Evolutionary conservation across 64 coral and sea anemone species (phyloP).

Genomic region (Catalaphyllia jardinei): DNA sequence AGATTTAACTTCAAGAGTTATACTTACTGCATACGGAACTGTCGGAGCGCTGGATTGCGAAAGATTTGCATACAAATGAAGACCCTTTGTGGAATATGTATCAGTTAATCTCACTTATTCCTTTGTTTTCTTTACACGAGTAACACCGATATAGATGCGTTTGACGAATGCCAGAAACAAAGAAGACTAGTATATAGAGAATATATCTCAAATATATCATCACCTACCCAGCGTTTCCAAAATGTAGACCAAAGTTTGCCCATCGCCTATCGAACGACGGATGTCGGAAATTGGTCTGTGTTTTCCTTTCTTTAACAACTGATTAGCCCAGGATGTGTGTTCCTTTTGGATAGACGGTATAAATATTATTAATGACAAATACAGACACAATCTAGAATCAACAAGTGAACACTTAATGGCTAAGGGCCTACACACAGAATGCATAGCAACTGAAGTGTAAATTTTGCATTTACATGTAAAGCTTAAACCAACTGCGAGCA

Average conservation of each 20-base stretch:
- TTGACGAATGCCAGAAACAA: not conserved
- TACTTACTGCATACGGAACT: too few species aligned
- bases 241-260: conserved; percentile 76
- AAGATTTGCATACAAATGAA: not conserved
- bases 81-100: not conserved
- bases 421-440: not conserved
- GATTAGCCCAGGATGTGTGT: conserved; percentile 75
- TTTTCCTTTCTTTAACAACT: conserved; percentile 77
- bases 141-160: not conserved
- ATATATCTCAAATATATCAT: conserved; percentile 1
- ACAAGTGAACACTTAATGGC: not conserved
- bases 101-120: not conserved
- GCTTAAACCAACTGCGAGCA: not conserved
- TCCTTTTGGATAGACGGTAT: conserved; percentile 59
- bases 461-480: not conserved
- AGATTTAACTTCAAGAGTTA: not conserved
- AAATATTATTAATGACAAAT: conserved; percentile 1
- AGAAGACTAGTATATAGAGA: not conserved
- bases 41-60: too few species aligned
- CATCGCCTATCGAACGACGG: conserved; percentile 81
- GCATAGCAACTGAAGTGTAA: not conserved
- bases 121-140: conserved; percentile 9
- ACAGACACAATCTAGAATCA: not conserved
- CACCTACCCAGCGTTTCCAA: conserved; percentile 83
- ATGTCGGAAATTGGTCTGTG: conserved; percentile 73